Conservation (phyloP, 2,113 vertebrate genomes). For the Rattus norvegicus region GRCr8 NC_086022.1:129939001-129939500, state of each 20-base stretch:
- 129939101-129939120: neutral
- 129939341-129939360: neutral
- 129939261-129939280: neutral
- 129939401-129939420: neutral
- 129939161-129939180: neutral
- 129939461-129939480: neutral
- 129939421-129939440: slow-evolving; percentile 7
- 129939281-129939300: neutral
- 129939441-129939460: neutral
- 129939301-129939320: neutral
- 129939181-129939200: neutral
- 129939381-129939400: slow-evolving; percentile 1
- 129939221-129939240: neutral
- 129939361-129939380: neutral
- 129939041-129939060: neutral
- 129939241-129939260: neutral
- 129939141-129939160: neutral
- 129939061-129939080: neutral
- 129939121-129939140: neutral
- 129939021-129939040: neutral
- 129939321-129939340: neutral
- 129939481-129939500: neutral
- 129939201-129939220: neutral
- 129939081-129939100: neutral
- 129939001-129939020: neutral